A percentile compares a stretch with the other conserved stretches of the same genome.
These are phyloP conservation scores for Coleophora flavipennella DNA, from an alignment of 2,888 invertebrate genomes.

Conservation along the genomic window DNA sequence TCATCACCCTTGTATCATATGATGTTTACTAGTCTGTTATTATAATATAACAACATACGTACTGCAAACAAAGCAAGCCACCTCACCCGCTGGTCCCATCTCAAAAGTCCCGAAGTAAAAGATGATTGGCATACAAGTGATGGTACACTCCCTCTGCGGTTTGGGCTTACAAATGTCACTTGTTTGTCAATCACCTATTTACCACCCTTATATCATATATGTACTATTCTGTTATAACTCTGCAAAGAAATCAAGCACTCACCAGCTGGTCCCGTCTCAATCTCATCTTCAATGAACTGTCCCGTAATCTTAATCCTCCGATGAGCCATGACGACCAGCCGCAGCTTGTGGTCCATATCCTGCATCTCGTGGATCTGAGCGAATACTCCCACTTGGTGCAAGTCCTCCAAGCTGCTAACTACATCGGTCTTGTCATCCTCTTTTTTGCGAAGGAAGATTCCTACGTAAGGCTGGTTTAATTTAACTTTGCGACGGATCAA, in stretches of 20 bases:
- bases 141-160: no score
- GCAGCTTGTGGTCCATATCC: conserved; percentile 90
- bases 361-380: conserved; percentile 99
- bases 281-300: conserved; percentile 82
- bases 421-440: conserved; percentile 92
- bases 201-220: no score
- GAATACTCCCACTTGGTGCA: conserved; percentile 94
- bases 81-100: no score
- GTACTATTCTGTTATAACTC: not conserved
- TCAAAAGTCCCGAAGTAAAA: no score
- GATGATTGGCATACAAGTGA: no score
- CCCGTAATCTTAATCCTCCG: conserved; percentile 86
- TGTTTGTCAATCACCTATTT: no score
- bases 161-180: no score
- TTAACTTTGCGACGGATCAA: conserved; percentile 93
- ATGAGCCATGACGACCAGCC: conserved; percentile 96
- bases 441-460: conserved; percentile 94
- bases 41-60: no score
- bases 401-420: conserved; percentile 85
- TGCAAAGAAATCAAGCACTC: conserved; percentile 14
- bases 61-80: no score
- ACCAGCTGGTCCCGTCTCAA: conserved; percentile 73
- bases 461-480: conserved; percentile 96
- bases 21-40: no score
- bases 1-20: no score